phyloP scores from a whole-genome alignment of 2,888 invertebrate genomes.

The Lasioglossum morio region DNA sequence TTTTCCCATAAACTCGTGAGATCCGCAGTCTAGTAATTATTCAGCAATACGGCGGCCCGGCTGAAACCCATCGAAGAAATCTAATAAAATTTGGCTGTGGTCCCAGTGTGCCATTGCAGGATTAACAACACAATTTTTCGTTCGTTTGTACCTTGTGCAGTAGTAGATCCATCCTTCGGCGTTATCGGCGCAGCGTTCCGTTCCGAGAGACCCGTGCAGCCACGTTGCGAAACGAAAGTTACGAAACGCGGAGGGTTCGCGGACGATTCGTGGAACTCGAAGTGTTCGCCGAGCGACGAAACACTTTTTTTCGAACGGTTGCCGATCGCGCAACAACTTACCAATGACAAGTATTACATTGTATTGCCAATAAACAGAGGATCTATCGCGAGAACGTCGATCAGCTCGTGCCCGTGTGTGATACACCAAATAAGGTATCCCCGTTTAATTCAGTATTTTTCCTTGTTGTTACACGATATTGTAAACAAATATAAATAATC shows the following conservation, averaged over 20 bases:
- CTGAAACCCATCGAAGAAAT: not conserved
- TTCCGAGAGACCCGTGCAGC: not conserved
- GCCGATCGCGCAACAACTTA: slow-evolving; percentile 39
- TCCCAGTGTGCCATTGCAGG: not conserved
- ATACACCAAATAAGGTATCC: slow-evolving; percentile 74
- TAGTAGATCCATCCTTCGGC: not conserved
- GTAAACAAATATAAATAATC: slow-evolving; percentile 79
- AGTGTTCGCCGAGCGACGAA: slow-evolving; percentile 2
- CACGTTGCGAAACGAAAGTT: not conserved
- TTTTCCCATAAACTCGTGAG: no score
- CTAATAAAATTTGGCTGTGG: not conserved
- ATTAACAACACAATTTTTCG: not conserved
- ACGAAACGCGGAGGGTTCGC: not conserved
- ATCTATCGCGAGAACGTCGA: slow-evolving; percentile 62
- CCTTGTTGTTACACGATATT: slow-evolving; percentile 79
- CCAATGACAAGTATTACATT: slow-evolving; percentile 74
- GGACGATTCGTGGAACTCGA: not conserved
- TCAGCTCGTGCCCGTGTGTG: slow-evolving; percentile 65
- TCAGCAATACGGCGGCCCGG: not conserved
- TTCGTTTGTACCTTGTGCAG: slow-evolving; percentile 8
- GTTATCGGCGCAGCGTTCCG: slow-evolving; percentile 6
- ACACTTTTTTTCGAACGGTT: not conserved
- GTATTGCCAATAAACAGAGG: slow-evolving; percentile 69
- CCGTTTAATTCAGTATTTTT: slow-evolving; percentile 81
- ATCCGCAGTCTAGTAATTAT: not conserved